Evolutionary conservation across 2,888 invertebrate species (phyloP).

Genomic region (Tryphoninae sp.): DNA sequence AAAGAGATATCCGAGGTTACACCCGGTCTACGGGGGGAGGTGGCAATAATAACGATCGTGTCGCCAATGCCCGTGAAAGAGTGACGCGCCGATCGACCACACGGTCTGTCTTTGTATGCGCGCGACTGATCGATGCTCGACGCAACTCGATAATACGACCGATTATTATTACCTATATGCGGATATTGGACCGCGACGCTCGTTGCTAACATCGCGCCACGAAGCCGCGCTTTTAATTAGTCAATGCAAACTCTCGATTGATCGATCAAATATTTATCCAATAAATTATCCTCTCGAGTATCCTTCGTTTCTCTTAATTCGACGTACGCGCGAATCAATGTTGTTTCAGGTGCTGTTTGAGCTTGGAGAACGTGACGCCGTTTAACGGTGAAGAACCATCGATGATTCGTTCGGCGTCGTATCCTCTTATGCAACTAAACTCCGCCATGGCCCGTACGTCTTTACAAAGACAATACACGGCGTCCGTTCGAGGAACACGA

Average conservation of each 20-base stretch:
- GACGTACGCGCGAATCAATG: background rate
- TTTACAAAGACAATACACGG: background rate
- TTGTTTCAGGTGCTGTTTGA: background rate
- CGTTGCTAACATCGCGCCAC: too few relatives aligned
- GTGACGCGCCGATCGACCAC: too few relatives aligned
- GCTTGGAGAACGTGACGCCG: background rate
- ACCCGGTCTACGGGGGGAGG: slow-evolving; percentile 8
- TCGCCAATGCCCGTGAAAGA: background rate
- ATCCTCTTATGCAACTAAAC: background rate
- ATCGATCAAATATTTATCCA: too few relatives aligned
- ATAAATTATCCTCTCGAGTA: too few relatives aligned
- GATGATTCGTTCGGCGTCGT: background rate
- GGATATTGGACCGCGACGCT: too few relatives aligned
- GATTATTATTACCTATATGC: too few relatives aligned
- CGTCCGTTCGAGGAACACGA: background rate
- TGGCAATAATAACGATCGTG: slow-evolving; percentile 27
- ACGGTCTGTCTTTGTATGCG: too few relatives aligned
- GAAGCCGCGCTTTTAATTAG: too few relatives aligned
- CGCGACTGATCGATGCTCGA: too few relatives aligned
- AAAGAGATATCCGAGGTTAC: background rate
- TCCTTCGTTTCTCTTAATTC: too few relatives aligned
- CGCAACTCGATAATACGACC: too few relatives aligned
- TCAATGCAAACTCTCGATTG: too few relatives aligned
- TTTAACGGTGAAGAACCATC: background rate
- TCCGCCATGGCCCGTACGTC: background rate